Evolutionary conservation across 1,140 invertebrate genomes (phyloP).

Genomic region (Musca domestica): DNA sequence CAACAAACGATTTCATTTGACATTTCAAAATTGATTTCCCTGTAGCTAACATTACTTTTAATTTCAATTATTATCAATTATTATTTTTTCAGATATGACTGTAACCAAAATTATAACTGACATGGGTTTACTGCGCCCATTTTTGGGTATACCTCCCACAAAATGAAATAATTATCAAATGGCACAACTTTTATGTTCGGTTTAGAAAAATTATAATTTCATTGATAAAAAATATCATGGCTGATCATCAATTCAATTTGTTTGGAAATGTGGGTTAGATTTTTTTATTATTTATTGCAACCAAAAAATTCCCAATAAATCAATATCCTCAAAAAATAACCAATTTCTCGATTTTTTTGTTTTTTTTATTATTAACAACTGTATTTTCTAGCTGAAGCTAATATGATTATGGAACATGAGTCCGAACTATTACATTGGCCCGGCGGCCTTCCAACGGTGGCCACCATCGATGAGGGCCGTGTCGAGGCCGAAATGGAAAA

Average conservation of each 20-base stretch:
- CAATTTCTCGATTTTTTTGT: neutral
- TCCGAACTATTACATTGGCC: constrained; percentile 65
- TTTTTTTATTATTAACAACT: neutral
- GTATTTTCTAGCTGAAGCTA: constrained; percentile 69
- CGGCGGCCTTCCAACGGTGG: constrained; percentile 67
- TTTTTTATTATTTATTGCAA: too few relatives aligned
- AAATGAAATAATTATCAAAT: neutral
- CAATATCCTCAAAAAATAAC: too few relatives aligned
- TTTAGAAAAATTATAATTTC: constrained; percentile 5
- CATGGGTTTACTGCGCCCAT: constrained; percentile 5
- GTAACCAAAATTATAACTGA: constrained; percentile 12
- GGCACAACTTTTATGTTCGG: neutral
- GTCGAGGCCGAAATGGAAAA: constrained; percentile 65
- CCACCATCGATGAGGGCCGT: constrained; percentile 66
- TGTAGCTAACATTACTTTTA: too few relatives aligned
- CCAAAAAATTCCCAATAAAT: too few relatives aligned
- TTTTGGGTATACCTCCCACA: constrained; percentile 11
- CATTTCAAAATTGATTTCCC: too few relatives aligned
- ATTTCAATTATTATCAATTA: neutral
- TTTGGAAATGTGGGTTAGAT: constrained; percentile 1
- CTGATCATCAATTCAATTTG: neutral
- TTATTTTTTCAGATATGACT: constrained; percentile 14
- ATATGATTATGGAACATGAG: constrained; percentile 75
- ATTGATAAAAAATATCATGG: neutral
- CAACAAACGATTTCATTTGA: too few relatives aligned